A percentile compares a stretch with the other conserved stretches of the same genome.
Evolutionary conservation across 2,797 vertebrate species (phyloP).

Genomic region (Morelia viridis): DNA sequence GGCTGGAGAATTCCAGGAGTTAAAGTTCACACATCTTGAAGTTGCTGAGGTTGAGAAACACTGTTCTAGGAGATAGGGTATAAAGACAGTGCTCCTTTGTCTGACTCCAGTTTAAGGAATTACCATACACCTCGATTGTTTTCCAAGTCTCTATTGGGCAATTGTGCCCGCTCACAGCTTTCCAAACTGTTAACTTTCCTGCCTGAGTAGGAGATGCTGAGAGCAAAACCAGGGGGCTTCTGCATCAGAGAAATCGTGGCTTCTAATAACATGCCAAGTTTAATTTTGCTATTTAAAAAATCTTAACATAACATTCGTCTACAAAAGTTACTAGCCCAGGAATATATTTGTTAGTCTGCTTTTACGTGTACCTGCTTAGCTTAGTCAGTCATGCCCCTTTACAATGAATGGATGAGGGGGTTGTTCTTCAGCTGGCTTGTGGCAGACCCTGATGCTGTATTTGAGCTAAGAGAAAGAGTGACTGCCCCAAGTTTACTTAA

Average conservation of each 20-base stretch:
- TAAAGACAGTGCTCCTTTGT: neutral
- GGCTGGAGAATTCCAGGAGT: neutral
- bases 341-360: neutral
- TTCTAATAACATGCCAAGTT: neutral
- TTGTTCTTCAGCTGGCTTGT: neutral
- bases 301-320: neutral
- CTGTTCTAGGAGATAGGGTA: neutral
- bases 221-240: neutral
- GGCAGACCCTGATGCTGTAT: neutral
- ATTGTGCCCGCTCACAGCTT: neutral
- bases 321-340: too few species aligned
- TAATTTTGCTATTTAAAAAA: neutral
- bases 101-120: neutral
- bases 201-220: neutral
- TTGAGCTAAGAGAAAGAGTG: neutral
- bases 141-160: neutral
- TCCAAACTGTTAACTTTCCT: neutral
- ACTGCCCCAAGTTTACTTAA: neutral
- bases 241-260: neutral
- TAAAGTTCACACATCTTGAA: neutral
- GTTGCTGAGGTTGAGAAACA: neutral
- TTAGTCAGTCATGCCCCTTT: neutral
- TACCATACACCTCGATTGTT: neutral
- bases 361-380: neutral
- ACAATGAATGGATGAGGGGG: neutral